Conservation (phyloP, 1,140 invertebrate genomes). For the Caenorhabditis remanei region DNA sequence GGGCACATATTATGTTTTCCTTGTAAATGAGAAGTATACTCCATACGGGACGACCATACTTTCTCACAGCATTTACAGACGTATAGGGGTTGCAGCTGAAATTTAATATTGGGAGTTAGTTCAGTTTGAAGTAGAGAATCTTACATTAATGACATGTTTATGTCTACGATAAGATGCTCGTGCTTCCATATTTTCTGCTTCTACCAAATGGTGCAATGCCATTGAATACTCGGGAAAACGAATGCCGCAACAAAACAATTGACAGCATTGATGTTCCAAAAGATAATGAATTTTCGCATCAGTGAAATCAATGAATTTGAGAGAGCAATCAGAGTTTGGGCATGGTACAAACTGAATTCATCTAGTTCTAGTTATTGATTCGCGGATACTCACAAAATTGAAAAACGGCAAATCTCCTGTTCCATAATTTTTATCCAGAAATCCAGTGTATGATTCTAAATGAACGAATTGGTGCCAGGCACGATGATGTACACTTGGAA, state of each 20-base stretch:
- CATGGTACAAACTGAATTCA: not conserved
- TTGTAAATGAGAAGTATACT: not conserved
- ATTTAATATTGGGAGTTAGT: not conserved
- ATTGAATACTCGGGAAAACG: not conserved
- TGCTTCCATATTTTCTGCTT: not conserved
- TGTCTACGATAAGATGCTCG: not conserved
- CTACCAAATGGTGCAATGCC: not conserved
- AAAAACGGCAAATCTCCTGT: not conserved
- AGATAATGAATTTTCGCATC: not conserved
- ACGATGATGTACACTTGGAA: not conserved
- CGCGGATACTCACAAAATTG: not conserved
- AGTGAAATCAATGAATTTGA: not conserved
- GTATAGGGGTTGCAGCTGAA: not conserved
- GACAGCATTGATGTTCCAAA: not conserved
- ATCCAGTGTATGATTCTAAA: not conserved
- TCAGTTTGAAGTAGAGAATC: not conserved
- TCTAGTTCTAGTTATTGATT: not conserved
- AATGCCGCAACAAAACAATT: not conserved
- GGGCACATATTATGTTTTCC: not conserved
- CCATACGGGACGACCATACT: not conserved
- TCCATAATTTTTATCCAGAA: not conserved
- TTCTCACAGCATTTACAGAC: not conserved
- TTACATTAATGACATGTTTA: not conserved
- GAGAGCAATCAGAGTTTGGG: not conserved
- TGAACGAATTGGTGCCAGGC: not conserved